Base-by-base conservation (phyloP, 1,140 invertebrate genomes). In the Reticulitermes speratus region DNA sequence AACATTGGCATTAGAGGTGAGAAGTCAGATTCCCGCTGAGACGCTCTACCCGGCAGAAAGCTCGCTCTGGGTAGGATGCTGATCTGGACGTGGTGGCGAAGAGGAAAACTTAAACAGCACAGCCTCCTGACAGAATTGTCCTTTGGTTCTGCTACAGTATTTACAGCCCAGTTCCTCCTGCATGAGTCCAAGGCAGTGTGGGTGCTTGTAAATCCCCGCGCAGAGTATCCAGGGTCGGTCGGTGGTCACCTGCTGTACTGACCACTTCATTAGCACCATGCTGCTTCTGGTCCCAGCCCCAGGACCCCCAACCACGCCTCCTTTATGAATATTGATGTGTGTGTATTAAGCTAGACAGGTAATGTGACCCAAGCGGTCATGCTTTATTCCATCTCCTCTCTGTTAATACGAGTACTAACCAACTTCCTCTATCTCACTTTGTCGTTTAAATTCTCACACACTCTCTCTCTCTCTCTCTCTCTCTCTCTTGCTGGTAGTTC, bases 311-410 rank as follows among this genome's bases (percentile, higher is more conserved):
- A 65, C 85, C 65, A 44, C 85, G 65, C 85, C 85, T 25, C 65
- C 85, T 86, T 86, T 86, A 86, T 86, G 85, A 86, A 86, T 86
- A 86, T 86, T 86, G 85, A 86, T 86, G 85, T 81, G 59, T 81
- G 65, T 75, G n/a, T 75, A 75, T 75, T 75, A 75, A 75, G 65
- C 65, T 75, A 30, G 65, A 7, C 65, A 75, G 65, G n/a, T 75
- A 75, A 75, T 75, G 65, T 30, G 3, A 75, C 65, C n/a, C 65
- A 25, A 30, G 65, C n/a, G 65, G 65, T 30, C 65, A 75, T 3
- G 65, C 25, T 75, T 75, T 30, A 75, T 30, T 75, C 25, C 25
- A 14, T 75, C 65, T 75, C 65, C n/a, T 75, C 30, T 32, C 30
- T 44, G 81, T 21, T 6, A 2, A 84, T 52, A 83, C 82, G 32